These are phyloP conservation scores for Papilio protenor DNA, from an alignment of 2,888 invertebrate genomes.

Conservation along the genomic window DNA sequence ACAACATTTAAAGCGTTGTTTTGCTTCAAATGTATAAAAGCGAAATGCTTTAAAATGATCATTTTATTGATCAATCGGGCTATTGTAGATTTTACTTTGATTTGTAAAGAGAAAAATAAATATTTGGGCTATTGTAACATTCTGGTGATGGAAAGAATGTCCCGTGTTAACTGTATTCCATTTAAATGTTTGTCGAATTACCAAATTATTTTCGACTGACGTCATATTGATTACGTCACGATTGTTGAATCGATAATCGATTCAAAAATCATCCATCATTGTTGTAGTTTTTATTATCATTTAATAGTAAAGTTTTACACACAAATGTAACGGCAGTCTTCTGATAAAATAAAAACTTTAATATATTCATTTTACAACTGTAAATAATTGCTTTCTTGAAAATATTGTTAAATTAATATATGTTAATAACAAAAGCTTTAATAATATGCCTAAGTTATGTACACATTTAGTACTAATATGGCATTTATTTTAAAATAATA, in stretches of 20 bases:
- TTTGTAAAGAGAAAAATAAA: conserved; percentile 67
- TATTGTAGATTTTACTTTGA: conserved; percentile 68
- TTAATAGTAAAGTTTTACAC: conserved; percentile 59
- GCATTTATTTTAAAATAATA: conserved; percentile 70
- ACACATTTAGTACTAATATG: conserved; percentile 81
- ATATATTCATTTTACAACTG: conserved; percentile 70
- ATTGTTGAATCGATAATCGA: conserved; percentile 22
- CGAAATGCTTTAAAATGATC: conserved; percentile 59
- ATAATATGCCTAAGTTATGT: conserved; percentile 73
- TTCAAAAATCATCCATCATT: conserved; percentile 27
- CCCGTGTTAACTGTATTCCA: conserved; percentile 67
- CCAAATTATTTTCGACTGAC: conserved; percentile 53
- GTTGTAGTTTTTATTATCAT: conserved; percentile 46
- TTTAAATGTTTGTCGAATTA: conserved; percentile 61
- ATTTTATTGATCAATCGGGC: conserved; percentile 75
- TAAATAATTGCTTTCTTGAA: conserved; percentile 71
- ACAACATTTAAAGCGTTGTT: conserved; percentile 70
- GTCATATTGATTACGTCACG: conserved; percentile 52
- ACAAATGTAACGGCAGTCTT: conserved; percentile 79
- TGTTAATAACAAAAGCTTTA: conserved; percentile 70
- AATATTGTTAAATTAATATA: conserved; percentile 60
- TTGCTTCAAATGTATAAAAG: conserved; percentile 55
- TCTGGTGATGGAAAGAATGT: conserved; percentile 73
- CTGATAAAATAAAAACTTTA: conserved; percentile 71
- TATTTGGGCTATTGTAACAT: conserved; percentile 74